Evolutionary conservation across 2,113 vertebrate species (phyloP), one percentile per base, ranked within the genome.

Genomic region (Callipepla californica): DNA sequence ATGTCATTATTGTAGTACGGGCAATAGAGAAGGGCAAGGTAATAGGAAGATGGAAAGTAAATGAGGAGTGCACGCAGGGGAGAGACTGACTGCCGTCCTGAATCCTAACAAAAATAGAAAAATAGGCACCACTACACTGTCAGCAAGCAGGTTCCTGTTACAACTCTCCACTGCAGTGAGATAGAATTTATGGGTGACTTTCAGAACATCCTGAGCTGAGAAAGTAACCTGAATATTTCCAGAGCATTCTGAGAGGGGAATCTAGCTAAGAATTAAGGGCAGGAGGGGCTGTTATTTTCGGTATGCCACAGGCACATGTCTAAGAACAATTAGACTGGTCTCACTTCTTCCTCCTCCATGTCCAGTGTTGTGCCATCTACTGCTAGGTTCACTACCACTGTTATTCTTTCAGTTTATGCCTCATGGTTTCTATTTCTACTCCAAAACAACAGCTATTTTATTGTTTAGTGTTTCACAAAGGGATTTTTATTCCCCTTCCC

Each of bases 401-500:
- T 91, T 85, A 63, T 79, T 89, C 90, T 82, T 80, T 76, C 72
- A 94, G 63, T 48, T 78, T 80, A 51, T 68, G 85, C 85, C 34
- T 82, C 61, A 59, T 9, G 68, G 77, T 88, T 94, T 95, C 93
- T 94, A 85, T 92, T 95, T 90, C 85, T 96, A 82, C 82, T 50
- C 85, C 23, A 40, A 25, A 74, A 85, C 84, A 92, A 92, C 65
- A 92, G 88, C 42, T 88, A 96, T 93, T 92, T 96, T 90, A 88
- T 80, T 88, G 88, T 93, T 89, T 94, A 85, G 44, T 61, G 51
- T 94, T 95, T 91, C 95, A 96, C 81, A 96, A 94, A 93, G 68
- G 79, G 87, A 78, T 89, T 92, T 90, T 94, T 96, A 94, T 94
- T 91, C 70, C 90, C 81, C 50, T 94, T 86, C 73, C 32, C 2